These are phyloP conservation scores for Hyppa rectilinea DNA, from an alignment of 2,888 invertebrate species.

Conservation along the genomic window DNA sequence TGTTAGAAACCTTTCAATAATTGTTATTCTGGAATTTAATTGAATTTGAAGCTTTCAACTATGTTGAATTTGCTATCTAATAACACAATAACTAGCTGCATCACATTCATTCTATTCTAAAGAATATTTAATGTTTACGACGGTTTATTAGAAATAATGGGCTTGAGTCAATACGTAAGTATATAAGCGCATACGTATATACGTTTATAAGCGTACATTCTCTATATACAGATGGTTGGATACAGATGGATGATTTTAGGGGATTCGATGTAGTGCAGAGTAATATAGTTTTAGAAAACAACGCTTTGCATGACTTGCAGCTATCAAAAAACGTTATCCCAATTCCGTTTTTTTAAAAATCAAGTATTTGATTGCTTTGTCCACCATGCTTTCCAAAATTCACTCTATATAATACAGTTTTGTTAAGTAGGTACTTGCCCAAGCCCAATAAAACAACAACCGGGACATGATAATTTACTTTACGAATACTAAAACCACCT, in stretches of 20 bases:
- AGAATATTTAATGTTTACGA: slow-evolving; percentile 11
- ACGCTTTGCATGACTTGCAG: not conserved
- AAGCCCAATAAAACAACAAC: slow-evolving; percentile 11
- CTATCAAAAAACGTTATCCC: not conserved
- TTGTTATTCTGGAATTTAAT: slow-evolving; percentile 9
- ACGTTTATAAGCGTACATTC: not conserved
- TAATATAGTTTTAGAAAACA: not conserved
- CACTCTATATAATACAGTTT: not conserved
- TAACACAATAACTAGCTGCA: slow-evolving; percentile 14
- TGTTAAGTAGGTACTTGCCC: not conserved
- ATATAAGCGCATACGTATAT: too few relatives aligned
- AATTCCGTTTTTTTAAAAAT: not conserved
- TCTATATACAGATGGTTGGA: not conserved
- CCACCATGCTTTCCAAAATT: not conserved
- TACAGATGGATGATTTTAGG: not conserved
- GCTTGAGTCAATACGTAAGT: not conserved
- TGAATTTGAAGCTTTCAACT: not conserved
- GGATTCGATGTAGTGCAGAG: not conserved
- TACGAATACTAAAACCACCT: not conserved
- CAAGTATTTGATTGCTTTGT: not conserved
- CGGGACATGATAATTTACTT: not conserved
- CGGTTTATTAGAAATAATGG: slow-evolving; percentile 1
- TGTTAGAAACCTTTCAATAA: not conserved
- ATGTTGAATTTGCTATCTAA: slow-evolving; percentile 14
- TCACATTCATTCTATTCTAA: not conserved